phyloP scores from a whole-genome alignment of 2,797 vertebrate genomes.

The Hoplostethus atlanticus region DNA sequence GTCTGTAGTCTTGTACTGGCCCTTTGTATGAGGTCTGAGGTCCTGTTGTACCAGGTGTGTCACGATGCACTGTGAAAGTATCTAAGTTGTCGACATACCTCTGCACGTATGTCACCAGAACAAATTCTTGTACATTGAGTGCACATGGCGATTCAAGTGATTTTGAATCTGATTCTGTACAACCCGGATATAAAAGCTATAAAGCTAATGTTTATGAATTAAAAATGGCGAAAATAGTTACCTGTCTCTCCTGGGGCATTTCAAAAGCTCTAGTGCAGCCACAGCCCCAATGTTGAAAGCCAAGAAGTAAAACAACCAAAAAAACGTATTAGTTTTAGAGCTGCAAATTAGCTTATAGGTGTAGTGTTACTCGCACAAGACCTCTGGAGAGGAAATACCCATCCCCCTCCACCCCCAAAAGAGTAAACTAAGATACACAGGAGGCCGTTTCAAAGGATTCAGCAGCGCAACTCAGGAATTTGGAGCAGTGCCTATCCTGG shows the following conservation, averaged over 20 bases:
- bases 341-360: slow-evolving; percentile 79
- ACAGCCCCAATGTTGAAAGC: slow-evolving; percentile 38
- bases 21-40: background rate
- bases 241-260: slow-evolving; percentile 32
- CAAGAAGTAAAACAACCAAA: slow-evolving; percentile 56
- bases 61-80: slow-evolving; percentile 9
- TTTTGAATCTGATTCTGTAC: slow-evolving; percentile 33
- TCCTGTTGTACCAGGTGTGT: background rate
- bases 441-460: slow-evolving; percentile 71
- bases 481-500: slow-evolving; percentile 59
- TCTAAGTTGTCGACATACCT: slow-evolving; percentile 16
- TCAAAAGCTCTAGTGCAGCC: slow-evolving; percentile 17
- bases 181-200: slow-evolving; percentile 41
- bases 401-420: slow-evolving; percentile 52
- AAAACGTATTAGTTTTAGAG: slow-evolving; percentile 59
- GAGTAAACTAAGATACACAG: slow-evolving; percentile 75
- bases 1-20: background rate
- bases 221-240: slow-evolving; percentile 53
- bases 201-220: slow-evolving; percentile 42
- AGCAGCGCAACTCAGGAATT: slow-evolving; percentile 56
- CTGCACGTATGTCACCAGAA: slow-evolving; percentile 1
- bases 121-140: slow-evolving; percentile 15
- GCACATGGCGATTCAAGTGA: slow-evolving; percentile 32
- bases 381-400: slow-evolving; percentile 72
- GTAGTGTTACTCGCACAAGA: slow-evolving; percentile 67